Conservation (phyloP, 2,888 invertebrate genomes). For the Pachymerium ferrugineum region DNA sequence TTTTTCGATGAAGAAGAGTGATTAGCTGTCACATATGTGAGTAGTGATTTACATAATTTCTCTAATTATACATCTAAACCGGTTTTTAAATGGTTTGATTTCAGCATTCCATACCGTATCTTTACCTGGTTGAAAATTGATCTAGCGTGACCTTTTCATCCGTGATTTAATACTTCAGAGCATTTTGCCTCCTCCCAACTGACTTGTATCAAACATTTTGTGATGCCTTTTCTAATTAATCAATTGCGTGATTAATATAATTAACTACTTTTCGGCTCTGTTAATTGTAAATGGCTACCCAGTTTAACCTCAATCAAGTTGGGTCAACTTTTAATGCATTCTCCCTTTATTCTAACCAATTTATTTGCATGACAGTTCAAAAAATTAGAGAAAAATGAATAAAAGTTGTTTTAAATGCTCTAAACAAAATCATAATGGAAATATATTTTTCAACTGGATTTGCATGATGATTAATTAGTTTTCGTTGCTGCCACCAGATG, state of each 20-base stretch:
- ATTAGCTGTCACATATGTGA: not conserved
- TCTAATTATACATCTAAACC: not conserved
- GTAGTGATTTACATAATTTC: not conserved
- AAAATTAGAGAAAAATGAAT: too few species aligned
- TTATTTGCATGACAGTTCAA: too few species aligned
- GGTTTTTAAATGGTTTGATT: not conserved
- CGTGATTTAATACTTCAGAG: not conserved
- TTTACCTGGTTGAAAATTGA: not conserved
- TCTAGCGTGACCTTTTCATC: not conserved
- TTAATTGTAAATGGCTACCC: slow-evolving; percentile 21
- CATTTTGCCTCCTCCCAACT: not conserved
- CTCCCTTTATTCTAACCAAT: not conserved
- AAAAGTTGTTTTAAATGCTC: too few species aligned
- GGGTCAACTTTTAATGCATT: slow-evolving; percentile 22
- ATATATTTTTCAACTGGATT: not conserved
- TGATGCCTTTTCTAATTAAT: not conserved
- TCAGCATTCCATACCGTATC: not conserved
- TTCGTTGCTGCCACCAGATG: not conserved
- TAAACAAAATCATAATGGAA: not conserved
- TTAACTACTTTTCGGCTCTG: not conserved
- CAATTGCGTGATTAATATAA: not conserved
- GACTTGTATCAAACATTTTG: not conserved
- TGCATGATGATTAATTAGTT: not conserved
- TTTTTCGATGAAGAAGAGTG: too few species aligned
- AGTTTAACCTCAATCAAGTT: slow-evolving; percentile 23